A percentile compares a stretch with the other conserved stretches of the same genome.
These are phyloP conservation scores for Athetis lepigone DNA, from an alignment of 2,888 invertebrate genomes.

Conservation along the genomic window DNA sequence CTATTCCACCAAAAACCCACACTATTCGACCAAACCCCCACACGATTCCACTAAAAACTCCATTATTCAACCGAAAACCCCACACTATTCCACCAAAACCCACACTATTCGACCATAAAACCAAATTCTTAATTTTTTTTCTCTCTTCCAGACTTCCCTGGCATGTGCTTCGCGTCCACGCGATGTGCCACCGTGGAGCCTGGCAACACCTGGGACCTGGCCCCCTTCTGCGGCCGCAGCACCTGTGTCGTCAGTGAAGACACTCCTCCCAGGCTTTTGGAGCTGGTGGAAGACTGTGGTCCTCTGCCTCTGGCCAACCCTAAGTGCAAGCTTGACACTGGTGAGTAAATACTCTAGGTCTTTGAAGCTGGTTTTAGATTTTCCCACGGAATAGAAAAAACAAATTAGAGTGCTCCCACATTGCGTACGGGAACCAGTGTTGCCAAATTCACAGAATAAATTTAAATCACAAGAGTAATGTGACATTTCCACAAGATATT, in stretches of 20 bases:
- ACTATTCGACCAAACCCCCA: neutral
- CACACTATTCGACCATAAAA: neutral
- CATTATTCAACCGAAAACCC: neutral
- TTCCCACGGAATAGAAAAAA: too few species aligned
- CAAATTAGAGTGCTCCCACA: neutral
- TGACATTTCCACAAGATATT: too few species aligned
- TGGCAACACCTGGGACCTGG: slow-evolving; percentile 95
- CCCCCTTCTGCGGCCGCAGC: slow-evolving; percentile 97
- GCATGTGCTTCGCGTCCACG: slow-evolving; percentile 97
- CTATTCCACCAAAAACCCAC: too few species aligned
- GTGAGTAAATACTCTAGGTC: too few species aligned
- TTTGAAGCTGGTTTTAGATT: too few species aligned
- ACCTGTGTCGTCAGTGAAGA: slow-evolving; percentile 96
- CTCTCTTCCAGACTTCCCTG: slow-evolving; percentile 93
- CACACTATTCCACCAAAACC: neutral
- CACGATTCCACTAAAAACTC: too few species aligned
- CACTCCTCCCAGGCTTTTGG: slow-evolving; percentile 93
- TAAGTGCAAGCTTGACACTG: slow-evolving; percentile 95
- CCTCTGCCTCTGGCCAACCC: slow-evolving; percentile 96
- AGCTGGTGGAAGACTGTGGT: slow-evolving; percentile 97
- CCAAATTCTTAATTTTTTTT: slow-evolving; percentile 1
- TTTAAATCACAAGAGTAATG: too few species aligned
- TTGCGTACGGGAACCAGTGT: too few species aligned
- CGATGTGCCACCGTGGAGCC: slow-evolving; percentile 97
- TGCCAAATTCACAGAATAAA: too few species aligned